Evolutionary conservation across 2,888 invertebrate genomes (phyloP), one percentile per base, ranked within the genome.

Genomic region (Brachypterus glaber): DNA sequence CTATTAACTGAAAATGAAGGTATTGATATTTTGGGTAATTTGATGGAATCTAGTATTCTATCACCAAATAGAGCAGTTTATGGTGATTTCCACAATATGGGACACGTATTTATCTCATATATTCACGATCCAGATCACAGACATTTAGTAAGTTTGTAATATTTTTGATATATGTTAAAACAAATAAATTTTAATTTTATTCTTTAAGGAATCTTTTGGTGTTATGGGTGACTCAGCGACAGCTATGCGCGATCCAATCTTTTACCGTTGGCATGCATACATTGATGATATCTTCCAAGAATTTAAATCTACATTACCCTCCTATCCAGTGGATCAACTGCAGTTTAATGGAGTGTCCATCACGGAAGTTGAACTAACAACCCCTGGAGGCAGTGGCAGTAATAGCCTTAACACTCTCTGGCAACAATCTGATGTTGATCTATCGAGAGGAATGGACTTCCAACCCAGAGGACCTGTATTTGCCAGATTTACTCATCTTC

Each of bases 221-320:
- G 81, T 86, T 17, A 88, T 89, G 76, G 87, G 86, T 0, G 88
- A 88, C 56, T 76, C 83, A 0, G 76, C 85, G 0, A 87, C 87
- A 0, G 84, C 88, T 0, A 88, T 89, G 87, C 71, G 89, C 2
- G 90, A 90, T 64, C 88, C 89, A 0, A 66, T 82, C 12, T 89
- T 89, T 70, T 89, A 88, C 67, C 77, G 84, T 57, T 88, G 83
- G 84, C 89, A 90, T 56, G 73, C 81, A 0, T 82, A 77, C 58
- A 69, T 88, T 16, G 84, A 89, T 52, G 79, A 84, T 49, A 66
- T 89, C 17, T 88, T 88, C 72, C 73, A 76, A 49, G 72, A 77
- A 46, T 79, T 79, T 64, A 88, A 88, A 63, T 68, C 69, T 42
- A 78, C 76, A 7, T 64, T 88, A 25, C 67, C 77, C 0, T 70